phyloP scores from a whole-genome alignment of 1,140 invertebrate species.

The Drosophila nannoptera region DNA sequence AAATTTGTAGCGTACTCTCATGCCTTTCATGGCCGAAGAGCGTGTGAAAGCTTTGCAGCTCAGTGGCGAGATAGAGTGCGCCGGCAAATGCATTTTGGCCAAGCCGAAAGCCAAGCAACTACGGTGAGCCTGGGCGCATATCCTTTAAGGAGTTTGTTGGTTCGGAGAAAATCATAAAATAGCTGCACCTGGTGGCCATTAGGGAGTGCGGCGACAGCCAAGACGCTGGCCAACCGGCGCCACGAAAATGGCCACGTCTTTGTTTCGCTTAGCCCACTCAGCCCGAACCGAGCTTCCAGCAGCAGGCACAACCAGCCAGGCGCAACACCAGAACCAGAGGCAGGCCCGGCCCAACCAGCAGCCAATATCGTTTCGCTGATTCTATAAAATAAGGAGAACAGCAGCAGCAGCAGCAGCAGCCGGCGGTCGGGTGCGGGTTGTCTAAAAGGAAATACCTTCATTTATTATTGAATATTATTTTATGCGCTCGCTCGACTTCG shows the following conservation, averaged over 20 bases:
- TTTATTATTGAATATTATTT: constrained; percentile 78
- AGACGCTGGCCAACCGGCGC: constrained; percentile 31
- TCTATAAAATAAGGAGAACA: constrained; percentile 60
- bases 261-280: constrained; percentile 52
- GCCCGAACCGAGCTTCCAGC: constrained; percentile 16
- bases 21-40: background rate
- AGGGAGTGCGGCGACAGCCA: constrained; percentile 51
- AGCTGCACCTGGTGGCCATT: constrained; percentile 74
- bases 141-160: constrained; percentile 75
- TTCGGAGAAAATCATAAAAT: constrained; percentile 70
- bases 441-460: constrained; percentile 72
- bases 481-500: constrained; percentile 64
- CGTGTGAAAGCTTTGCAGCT: background rate
- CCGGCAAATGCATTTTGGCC: constrained; percentile 30
- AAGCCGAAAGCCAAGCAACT: constrained; percentile 19
- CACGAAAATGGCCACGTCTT: constrained; percentile 49
- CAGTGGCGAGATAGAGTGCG: constrained; percentile 6
- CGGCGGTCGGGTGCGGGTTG: constrained; percentile 27
- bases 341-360: constrained; percentile 23
- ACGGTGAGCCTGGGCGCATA: constrained; percentile 33
- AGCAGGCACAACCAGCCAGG: constrained; percentile 4
- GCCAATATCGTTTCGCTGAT: constrained; percentile 62
- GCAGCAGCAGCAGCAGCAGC: constrained; percentile 40
- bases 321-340: constrained; percentile 21
- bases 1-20: background rate